phyloP scores from a whole-genome alignment of 37 sponge, comb jelly and placozoan genomes.

The Mnemiopsis leidyi region DNA sequence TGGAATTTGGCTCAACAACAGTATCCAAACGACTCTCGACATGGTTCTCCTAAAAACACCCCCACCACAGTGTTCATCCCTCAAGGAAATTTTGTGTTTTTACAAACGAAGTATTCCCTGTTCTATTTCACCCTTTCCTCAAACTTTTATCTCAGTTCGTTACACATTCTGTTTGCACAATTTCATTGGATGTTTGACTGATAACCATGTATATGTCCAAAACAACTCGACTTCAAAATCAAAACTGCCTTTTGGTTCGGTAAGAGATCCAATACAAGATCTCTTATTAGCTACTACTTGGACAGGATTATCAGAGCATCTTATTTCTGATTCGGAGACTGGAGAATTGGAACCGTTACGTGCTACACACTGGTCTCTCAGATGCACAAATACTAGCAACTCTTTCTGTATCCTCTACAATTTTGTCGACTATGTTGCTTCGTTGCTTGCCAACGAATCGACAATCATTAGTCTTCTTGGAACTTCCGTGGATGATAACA shows the following conservation, averaged over 20 bases:
- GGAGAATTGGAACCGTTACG: constrained; percentile 25
- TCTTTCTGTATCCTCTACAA: background rate
- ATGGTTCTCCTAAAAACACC: constrained; percentile 47
- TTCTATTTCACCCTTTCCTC: constrained; percentile 5
- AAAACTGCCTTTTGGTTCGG: constrained; percentile 5
- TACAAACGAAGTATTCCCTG: constrained; percentile 32
- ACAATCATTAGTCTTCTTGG: background rate
- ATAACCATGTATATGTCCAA: constrained; percentile 28
- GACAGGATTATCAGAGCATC: constrained; percentile 30
- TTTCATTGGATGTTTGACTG: constrained; percentile 43
- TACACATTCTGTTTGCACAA: constrained; percentile 59
- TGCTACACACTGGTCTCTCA: background rate
- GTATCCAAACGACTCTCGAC: constrained; percentile 31
- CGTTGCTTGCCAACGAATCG: background rate
- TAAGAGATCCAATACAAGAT: constrained; percentile 55
- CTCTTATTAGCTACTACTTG: constrained; percentile 29
- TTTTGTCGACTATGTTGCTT: background rate
- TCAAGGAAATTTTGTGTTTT: constrained; percentile 37
- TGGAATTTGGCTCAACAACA: constrained; percentile 32
- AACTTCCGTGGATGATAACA: background rate
- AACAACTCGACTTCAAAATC: background rate
- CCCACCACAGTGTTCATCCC: constrained; percentile 51
- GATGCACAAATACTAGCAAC: background rate
- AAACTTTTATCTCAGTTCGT: background rate
- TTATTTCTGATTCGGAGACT: constrained; percentile 38